Evolutionary conservation across 2,113 vertebrate genomes (phyloP).

Genomic region (Zootoca vivipara): DNA sequence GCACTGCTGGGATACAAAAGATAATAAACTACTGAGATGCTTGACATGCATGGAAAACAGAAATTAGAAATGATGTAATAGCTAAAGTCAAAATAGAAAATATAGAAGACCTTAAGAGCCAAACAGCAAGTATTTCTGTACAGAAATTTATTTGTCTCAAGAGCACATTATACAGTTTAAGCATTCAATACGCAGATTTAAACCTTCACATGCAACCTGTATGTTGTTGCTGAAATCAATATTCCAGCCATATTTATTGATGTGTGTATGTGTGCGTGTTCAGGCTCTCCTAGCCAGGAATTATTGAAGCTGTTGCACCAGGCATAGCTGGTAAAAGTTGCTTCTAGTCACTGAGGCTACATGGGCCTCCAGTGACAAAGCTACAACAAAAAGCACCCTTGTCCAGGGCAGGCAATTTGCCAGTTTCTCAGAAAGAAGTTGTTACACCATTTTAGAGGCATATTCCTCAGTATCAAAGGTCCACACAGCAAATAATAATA

Average conservation of each 20-base stretch:
- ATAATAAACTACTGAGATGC: neutral
- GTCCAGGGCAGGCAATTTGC: too few relatives aligned
- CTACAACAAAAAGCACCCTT: too few relatives aligned
- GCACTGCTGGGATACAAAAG: neutral
- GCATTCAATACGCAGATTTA: neutral
- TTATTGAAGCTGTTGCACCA: too few relatives aligned
- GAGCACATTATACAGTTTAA: neutral
- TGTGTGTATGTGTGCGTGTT: too few relatives aligned
- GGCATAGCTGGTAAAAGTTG: too few relatives aligned
- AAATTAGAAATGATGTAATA: neutral
- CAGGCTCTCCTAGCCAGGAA: too few relatives aligned
- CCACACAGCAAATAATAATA: neutral
- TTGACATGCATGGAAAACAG: neutral
- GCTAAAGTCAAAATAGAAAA: neutral
- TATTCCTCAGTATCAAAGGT: neutral
- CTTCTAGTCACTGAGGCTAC: too few relatives aligned
- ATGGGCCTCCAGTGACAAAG: too few relatives aligned
- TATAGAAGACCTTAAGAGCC: neutral
- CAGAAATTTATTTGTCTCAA: neutral
- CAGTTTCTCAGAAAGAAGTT: neutral
- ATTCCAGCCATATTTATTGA: too few relatives aligned
- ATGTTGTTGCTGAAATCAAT: too few relatives aligned
- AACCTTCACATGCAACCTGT: neutral
- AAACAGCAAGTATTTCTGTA: neutral
- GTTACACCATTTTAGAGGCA: neutral